Conservation (phyloP, 1,140 invertebrate genomes). For the Sesamia nonagrioides region DNA sequence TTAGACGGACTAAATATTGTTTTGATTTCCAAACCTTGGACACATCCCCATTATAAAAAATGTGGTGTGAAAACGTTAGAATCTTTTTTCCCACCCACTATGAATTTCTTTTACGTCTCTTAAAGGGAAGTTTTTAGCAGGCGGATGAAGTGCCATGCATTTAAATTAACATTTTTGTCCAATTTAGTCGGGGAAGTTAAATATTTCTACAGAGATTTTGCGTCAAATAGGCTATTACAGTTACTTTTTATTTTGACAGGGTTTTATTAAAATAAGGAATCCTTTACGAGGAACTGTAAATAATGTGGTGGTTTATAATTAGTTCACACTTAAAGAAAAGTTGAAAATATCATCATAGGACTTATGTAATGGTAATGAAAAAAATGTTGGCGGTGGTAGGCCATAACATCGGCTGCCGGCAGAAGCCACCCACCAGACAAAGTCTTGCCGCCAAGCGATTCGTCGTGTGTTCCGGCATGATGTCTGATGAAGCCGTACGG, state of each 20-base stretch:
- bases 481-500: too few species aligned
- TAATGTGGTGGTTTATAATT: background rate
- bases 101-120: background rate
- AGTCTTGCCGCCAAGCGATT: too few species aligned
- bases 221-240: background rate
- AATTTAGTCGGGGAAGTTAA: background rate
- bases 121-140: background rate
- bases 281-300: background rate
- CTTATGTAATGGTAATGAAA: too few species aligned
- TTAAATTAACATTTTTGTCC: slow-evolving; percentile 12
- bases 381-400: too few species aligned
- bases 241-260: background rate
- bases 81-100: background rate
- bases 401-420: too few species aligned
- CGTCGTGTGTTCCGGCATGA: too few species aligned
- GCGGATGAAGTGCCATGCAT: slow-evolving; percentile 15
- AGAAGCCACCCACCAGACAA: too few species aligned
- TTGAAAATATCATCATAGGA: background rate
- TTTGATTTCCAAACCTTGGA: too few species aligned
- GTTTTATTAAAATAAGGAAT: background rate
- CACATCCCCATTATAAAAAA: background rate
- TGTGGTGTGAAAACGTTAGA: slow-evolving; percentile 2
- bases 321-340: background rate
- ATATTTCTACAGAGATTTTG: background rate
- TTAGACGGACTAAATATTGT: too few species aligned